A percentile compares a stretch with the other conserved stretches of the same genome.
Evolutionary conservation across 1,140 invertebrate species (phyloP).

Genomic region (Ips nitidus): DNA sequence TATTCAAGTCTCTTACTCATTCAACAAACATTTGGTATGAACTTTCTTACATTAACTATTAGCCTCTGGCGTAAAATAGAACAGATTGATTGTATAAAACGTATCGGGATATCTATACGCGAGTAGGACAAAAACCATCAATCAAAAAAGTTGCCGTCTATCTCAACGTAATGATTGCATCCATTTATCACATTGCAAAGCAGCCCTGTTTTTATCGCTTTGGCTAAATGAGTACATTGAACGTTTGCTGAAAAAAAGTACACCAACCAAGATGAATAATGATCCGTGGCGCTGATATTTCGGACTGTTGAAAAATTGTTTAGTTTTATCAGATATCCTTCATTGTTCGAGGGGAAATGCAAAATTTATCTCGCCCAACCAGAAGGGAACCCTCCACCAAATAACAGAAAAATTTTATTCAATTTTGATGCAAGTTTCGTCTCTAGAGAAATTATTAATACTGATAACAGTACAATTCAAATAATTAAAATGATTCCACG

Average conservation of each 20-base stretch:
- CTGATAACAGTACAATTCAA: no score
- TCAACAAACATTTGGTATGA: no score
- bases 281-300: constrained; percentile 30
- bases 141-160: constrained; percentile 37
- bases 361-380: constrained; percentile 5
- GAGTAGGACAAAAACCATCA: constrained; percentile 25
- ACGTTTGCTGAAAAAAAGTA: constrained; percentile 27
- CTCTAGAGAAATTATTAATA: no score
- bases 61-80: neutral
- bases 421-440: no score
- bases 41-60: no score
- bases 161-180: constrained; percentile 35
- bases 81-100: constrained; percentile 30
- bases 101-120: constrained; percentile 23
- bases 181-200: constrained; percentile 37
- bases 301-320: constrained; percentile 35
- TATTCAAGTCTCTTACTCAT: no score
- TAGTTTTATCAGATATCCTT: constrained; percentile 27
- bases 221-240: constrained; percentile 37
- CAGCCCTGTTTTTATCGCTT: constrained; percentile 35
- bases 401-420: no score
- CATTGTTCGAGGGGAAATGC: constrained; percentile 11
- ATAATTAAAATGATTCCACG: no score
- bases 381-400: neutral
- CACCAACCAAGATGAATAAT: constrained; percentile 33